Percentiles rank a stretch among this genome's conserved stretches.
These are phyloP conservation scores for Petrolisthes manimaculis DNA, from an alignment of 2,888 invertebrate species.

Conservation along the genomic window DNA sequence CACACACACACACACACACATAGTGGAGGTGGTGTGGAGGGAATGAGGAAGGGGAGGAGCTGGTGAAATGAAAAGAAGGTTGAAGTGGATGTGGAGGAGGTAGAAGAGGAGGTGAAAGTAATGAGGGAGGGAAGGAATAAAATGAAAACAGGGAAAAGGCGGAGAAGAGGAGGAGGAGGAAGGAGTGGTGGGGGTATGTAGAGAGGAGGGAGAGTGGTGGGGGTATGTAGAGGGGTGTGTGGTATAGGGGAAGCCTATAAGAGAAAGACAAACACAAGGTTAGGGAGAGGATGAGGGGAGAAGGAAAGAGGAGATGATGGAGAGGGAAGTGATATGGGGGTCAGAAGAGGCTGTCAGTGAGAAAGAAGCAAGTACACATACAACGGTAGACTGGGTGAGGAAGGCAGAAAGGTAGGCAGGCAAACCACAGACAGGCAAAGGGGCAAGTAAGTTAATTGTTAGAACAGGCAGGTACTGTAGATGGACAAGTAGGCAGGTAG, in stretches of 20 bases:
- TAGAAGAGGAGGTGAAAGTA: no score
- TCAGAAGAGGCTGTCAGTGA: not conserved
- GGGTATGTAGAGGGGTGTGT: not conserved
- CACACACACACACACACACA: no score
- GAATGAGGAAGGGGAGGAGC: no score
- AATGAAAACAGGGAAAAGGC: no score
- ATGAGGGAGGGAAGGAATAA: no score
- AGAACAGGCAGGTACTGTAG: no score
- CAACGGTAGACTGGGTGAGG: no score
- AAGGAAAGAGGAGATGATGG: not conserved
- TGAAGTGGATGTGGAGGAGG: no score
- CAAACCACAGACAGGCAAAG: not conserved
- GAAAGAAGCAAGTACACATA: not conserved
- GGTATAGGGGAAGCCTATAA: not conserved
- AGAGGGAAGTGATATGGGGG: not conserved
- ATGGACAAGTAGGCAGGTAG: not conserved
- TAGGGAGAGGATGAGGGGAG: not conserved
- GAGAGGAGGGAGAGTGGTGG: not conserved
- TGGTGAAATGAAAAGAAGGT: no score
- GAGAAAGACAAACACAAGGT: not conserved
- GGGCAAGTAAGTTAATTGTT: not conserved
- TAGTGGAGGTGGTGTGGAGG: no score
- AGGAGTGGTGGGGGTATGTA: not conserved
- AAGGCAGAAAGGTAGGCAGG: no score
- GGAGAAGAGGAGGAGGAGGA: no score